Evolutionary conservation across 2,888 invertebrate genomes (phyloP), one percentile per base, ranked within the genome.

Genomic region (Hydroisotoma schaefferi): DNA sequence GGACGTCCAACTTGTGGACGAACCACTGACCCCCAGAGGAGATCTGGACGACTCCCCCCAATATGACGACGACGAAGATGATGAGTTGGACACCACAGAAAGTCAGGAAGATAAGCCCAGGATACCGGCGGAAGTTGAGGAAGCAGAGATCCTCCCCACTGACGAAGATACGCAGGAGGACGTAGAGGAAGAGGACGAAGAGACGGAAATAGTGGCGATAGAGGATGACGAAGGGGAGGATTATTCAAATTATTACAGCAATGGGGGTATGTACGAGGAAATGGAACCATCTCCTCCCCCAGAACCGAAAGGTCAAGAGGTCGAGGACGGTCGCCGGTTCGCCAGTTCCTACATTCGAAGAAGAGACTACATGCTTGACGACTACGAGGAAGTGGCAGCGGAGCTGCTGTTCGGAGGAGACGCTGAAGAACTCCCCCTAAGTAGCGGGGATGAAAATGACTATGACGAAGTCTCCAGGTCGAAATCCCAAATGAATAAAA

Each of bases 371-470:
- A n/a, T n/a, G n/a, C n/a, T n/a, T n/a, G 26, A 33, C 23, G 27
- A 46, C 53, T 33, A 56, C 47, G 61, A 61, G 37, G 40, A 38
- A 15, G 25, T 23, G 46, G 15, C 2, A 12, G 25, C 40, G 18
- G 55, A 56, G 12, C 37, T 23, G 8, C 33, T 37, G 20, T 28
- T 48, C 1, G 48, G 55, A 20, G 52, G 47, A n/a, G 52, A 60
- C 22, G 37, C 10, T 10, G 37, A 33, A 33, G 10, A 15, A n/a
- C n/a, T n/a, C n/a, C n/a, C n/a, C n/a, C n/a, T n/a, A n/a, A 43
- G 55, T 37, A 23, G 28, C 18, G 57, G 57, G 48, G 49, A 57
- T 26, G 61, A 61, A 26, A 54, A 53, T 3, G 53, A 61, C 12
- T 51, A 53, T 8, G 6, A 22, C 23, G 18, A 23, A 8, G 23